These are phyloP conservation scores for Drosophila micromelanica DNA, from an alignment of 1,140 invertebrate genomes.

Conservation along the genomic window DNA sequence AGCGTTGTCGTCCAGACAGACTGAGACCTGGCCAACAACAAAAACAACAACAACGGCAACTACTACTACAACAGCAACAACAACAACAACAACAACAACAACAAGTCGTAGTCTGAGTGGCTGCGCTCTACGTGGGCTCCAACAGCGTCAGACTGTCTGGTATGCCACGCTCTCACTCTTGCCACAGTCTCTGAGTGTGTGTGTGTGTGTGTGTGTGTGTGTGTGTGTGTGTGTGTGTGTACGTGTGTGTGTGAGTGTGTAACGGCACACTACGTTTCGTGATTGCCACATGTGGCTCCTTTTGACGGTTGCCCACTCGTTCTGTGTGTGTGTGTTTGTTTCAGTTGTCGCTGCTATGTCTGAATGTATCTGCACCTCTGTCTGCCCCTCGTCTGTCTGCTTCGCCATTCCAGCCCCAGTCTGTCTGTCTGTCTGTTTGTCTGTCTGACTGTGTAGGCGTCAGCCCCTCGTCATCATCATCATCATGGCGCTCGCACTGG, in stretches of 20 bases:
- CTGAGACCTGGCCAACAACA: conserved; percentile 59
- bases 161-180: conserved; percentile 68
- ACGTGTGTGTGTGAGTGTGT: conserved; percentile 23
- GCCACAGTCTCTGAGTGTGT: conserved; percentile 8
- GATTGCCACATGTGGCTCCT: conserved; percentile 57
- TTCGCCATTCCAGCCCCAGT: conserved; percentile 3
- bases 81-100: conserved; percentile 28
- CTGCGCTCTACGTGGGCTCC: conserved; percentile 76
- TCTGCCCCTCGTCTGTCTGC: conserved; percentile 35
- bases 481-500: conserved; percentile 68
- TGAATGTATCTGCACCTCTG: conserved; percentile 29
- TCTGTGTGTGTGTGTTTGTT: conserved; percentile 33
- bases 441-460: conserved; percentile 70
- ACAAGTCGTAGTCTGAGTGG: conserved; percentile 43
- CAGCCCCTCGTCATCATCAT: conserved; percentile 40
- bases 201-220: conserved; percentile 24
- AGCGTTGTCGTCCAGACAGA: conserved; percentile 67
- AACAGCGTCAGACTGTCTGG: conserved; percentile 84
- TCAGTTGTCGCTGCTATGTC: conserved; percentile 43
- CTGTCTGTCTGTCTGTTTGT: conserved; percentile 48
- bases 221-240: conserved; percentile 6
- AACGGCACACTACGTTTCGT: conserved; percentile 58
- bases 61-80: conserved; percentile 15
- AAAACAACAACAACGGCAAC: conserved; percentile 12
- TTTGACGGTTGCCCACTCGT: conserved; percentile 45